These are phyloP conservation scores for Eumerus sabulonum DNA, from an alignment of 2,888 invertebrate species.

Conservation along the genomic window DNA sequence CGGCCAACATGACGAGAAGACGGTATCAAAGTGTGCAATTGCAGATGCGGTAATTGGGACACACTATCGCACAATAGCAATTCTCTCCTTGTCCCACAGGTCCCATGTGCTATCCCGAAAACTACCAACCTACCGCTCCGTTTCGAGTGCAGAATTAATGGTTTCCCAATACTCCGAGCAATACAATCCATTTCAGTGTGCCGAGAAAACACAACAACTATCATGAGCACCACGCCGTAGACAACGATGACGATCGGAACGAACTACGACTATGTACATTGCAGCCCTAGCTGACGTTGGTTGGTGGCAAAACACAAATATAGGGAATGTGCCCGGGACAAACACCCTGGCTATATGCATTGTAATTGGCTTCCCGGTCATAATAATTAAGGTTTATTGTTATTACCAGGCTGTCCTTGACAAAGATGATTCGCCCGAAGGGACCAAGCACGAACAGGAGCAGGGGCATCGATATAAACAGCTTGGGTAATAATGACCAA, in stretches of 20 bases:
- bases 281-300: too few relatives aligned
- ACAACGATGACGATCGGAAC: constrained; percentile 21
- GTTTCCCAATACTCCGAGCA: constrained; percentile 60
- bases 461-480: constrained; percentile 45
- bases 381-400: constrained; percentile 69
- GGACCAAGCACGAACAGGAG: not conserved
- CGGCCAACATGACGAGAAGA: constrained; percentile 4
- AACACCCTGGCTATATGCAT: too few relatives aligned
- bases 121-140: constrained; percentile 25
- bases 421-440: constrained; percentile 56
- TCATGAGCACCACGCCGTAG: too few relatives aligned
- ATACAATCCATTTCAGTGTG: constrained; percentile 65
- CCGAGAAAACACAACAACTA: constrained; percentile 42
- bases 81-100: constrained; percentile 23
- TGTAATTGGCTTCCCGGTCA: constrained; percentile 65
- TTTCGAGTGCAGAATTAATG: constrained; percentile 64
- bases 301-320: too few relatives aligned
- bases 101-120: constrained; percentile 66
- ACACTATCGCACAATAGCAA: constrained; percentile 44
- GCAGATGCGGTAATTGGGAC: constrained; percentile 55
- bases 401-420: constrained; percentile 67
- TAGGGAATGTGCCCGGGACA: not conserved
- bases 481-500: constrained; percentile 56
- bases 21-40: constrained; percentile 28
- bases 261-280: constrained; percentile 7